phyloP scores from a whole-genome alignment of 1,140 invertebrate species.

The Diorhabda carinulata region DNA sequence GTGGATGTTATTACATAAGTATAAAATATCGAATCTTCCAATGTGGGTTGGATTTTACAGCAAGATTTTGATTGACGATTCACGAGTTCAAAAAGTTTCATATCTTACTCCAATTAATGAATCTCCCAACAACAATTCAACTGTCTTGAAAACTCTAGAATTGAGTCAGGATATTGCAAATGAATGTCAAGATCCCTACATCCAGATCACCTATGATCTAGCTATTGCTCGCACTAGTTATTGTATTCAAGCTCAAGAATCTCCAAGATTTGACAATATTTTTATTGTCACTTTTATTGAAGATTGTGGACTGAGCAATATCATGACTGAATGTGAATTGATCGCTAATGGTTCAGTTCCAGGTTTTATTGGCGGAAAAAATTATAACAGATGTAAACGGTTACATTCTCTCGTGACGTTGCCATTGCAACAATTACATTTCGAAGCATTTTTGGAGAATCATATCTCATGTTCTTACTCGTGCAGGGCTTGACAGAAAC shows the following conservation, averaged over 20 bases:
- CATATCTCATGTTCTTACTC: conserved; percentile 17
- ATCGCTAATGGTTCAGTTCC: conserved; percentile 23
- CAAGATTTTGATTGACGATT: conserved; percentile 23
- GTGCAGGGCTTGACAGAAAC: conserved; percentile 15
- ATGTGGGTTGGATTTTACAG: conserved; percentile 41
- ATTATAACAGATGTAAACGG: conserved; percentile 29
- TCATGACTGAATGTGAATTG: conserved; percentile 33
- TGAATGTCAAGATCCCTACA: conserved; percentile 22
- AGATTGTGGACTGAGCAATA: conserved; percentile 43
- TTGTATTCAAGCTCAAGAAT: conserved; percentile 44
- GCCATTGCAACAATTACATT: conserved; percentile 24
- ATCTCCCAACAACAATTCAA: conserved; percentile 23
- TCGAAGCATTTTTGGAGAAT: conserved; percentile 27
- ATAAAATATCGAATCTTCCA: conserved; percentile 26
- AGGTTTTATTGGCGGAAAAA: conserved; percentile 20
- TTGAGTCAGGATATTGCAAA: conserved; percentile 19
- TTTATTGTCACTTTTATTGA: conserved; percentile 43
- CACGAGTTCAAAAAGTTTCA: conserved; percentile 21
- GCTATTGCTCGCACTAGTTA: conserved; percentile 42
- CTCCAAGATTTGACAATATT: conserved; percentile 40
- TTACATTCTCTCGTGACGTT: conserved; percentile 22
- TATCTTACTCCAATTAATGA: conserved; percentile 33
- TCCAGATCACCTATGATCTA: conserved; percentile 44
- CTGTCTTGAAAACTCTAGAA: conserved; percentile 20
- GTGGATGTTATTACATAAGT: conserved; percentile 22